A percentile compares a stretch with the other conserved stretches of the same genome.
phyloP scores from a whole-genome alignment of 2,113 vertebrate species.

The Lepus timidus region DNA sequence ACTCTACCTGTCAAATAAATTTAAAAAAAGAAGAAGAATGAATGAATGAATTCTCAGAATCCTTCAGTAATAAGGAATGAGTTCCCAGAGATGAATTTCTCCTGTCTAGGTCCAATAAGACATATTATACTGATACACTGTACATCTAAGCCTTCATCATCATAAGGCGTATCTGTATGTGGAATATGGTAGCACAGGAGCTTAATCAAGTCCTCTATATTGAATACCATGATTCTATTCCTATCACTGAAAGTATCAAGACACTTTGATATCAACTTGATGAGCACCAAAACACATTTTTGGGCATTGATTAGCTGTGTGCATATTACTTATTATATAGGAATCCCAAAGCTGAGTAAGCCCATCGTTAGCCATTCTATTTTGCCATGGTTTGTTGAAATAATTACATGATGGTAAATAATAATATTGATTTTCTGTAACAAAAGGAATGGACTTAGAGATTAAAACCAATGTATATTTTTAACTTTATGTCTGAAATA shows the following conservation, averaged over 20 bases:
- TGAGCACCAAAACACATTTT: too few species aligned
- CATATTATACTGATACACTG: too few species aligned
- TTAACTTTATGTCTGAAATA: not conserved
- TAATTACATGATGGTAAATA: not conserved
- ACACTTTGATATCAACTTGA: not conserved
- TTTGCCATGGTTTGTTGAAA: not conserved
- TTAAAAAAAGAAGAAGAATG: too few species aligned
- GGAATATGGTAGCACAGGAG: fast-evolving
- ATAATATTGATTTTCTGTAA: not conserved
- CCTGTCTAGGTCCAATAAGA: not conserved
- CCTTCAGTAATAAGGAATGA: not conserved
- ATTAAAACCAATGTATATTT: not conserved
- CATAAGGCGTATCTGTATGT: too few species aligned
- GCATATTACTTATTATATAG: not conserved
- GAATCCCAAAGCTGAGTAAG: not conserved
- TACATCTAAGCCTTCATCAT: not conserved
- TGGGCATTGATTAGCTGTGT: not conserved
- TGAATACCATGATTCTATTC: not conserved
- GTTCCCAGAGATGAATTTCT: too few species aligned
- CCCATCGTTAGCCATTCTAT: not conserved
- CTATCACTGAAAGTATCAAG: not conserved
- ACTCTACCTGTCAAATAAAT: too few species aligned
- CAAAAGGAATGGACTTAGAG: not conserved
- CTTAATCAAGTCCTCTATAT: not conserved
- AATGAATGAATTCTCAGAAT: not conserved